Conservation (phyloP, 2,113 vertebrate genomes). For the Callithrix jacchus region DNA sequence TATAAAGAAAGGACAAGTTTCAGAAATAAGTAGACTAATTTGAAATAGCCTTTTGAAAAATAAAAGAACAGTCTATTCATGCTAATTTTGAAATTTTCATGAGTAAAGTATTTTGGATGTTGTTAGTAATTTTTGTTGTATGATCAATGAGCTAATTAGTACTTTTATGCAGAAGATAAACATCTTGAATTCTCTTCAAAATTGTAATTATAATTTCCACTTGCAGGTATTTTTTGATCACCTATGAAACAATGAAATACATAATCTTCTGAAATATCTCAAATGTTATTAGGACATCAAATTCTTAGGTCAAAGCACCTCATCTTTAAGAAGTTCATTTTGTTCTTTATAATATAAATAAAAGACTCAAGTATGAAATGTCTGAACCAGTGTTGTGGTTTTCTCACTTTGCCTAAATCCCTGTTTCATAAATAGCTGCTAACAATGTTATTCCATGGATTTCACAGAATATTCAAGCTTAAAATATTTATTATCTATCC, state of each 20-base stretch:
- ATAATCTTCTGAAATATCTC: neutral
- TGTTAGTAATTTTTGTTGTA: constrained; percentile 32
- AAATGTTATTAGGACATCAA: neutral
- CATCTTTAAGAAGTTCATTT: neutral
- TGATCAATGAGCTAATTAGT: neutral
- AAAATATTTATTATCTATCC: neutral
- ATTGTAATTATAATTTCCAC: neutral
- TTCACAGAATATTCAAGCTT: neutral
- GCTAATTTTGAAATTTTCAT: constrained; percentile 30
- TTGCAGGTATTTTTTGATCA: neutral
- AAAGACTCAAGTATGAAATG: neutral
- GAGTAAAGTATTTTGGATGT: neutral
- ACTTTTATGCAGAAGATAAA: neutral
- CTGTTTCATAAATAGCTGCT: neutral
- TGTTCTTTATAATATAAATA: neutral
- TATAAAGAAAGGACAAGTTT: neutral
- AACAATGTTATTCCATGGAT: neutral
- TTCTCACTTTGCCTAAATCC: neutral
- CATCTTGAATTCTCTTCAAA: neutral
- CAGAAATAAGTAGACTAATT: neutral
- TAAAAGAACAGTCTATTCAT: neutral
- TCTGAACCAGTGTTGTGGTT: neutral
- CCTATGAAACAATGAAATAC: neutral
- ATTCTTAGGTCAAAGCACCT: neutral
- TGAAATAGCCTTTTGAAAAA: constrained; percentile 7